phyloP scores from a whole-genome alignment of 2,113 vertebrate species.

The Aphyosemion australe region DNA sequence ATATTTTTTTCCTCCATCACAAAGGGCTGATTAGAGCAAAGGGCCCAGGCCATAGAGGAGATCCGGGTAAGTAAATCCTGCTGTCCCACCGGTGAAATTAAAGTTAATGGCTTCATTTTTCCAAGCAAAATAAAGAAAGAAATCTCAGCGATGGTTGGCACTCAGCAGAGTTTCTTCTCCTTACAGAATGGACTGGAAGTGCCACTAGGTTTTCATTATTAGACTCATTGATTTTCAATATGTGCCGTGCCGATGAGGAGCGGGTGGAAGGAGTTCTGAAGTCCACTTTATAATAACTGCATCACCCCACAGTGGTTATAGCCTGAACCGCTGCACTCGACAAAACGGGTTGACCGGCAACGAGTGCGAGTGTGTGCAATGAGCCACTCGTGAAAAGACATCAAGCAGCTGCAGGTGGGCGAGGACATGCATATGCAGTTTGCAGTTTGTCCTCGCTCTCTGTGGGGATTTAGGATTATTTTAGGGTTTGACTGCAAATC shows the following conservation, averaged over 20 bases:
- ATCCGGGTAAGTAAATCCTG: too few relatives aligned
- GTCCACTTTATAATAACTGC: constrained; percentile 62
- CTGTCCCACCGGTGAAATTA: too few relatives aligned
- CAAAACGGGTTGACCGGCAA: constrained; percentile 67
- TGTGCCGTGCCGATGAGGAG: constrained; percentile 3
- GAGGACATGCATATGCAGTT: constrained; percentile 25
- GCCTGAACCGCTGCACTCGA: constrained; percentile 47
- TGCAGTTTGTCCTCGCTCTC: constrained; percentile 33
- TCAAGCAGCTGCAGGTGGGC: background rate
- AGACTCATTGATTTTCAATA: constrained; percentile 66
- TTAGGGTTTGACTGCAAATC: constrained; percentile 59
- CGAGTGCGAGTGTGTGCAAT: constrained; percentile 52
- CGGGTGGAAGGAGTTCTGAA: constrained; percentile 35
- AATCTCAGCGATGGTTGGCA: constrained; percentile 31
- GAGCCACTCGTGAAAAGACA: constrained; percentile 48
- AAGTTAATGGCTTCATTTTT: background rate
- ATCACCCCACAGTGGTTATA: constrained; percentile 43
- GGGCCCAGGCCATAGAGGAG: too few relatives aligned
- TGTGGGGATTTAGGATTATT: constrained; percentile 43
- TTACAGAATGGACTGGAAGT: constrained; percentile 16
- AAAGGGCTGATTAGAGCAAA: too few relatives aligned
- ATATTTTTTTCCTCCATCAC: too few relatives aligned
- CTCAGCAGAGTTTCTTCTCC: constrained; percentile 25
- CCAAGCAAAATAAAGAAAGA: constrained; percentile 13
- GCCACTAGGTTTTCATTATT: constrained; percentile 57